phyloP scores from a whole-genome alignment of 2,888 invertebrate species.

The Panorpa germanica region DNA sequence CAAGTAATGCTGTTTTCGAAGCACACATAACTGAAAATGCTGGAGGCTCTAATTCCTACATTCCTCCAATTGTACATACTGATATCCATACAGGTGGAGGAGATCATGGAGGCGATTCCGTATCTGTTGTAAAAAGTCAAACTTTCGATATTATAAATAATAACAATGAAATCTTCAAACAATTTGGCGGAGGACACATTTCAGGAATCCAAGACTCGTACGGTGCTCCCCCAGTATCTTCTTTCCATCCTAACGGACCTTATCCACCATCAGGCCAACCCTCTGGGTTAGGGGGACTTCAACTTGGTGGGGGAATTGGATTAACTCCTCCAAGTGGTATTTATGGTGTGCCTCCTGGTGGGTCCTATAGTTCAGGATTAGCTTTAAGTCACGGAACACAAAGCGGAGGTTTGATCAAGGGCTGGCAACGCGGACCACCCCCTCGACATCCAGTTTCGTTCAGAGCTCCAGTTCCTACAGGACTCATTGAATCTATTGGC shows the following conservation, averaged over 20 bases:
- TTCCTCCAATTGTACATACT: conserved; percentile 1
- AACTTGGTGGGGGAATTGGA: no score
- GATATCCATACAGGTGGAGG: conserved; percentile 5
- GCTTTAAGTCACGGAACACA: conserved; percentile 19
- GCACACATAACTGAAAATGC: no score
- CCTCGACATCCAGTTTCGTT: conserved; percentile 43
- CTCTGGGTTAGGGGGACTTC: no score
- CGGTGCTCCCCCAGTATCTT: conserved; percentile 27
- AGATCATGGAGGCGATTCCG: conserved; percentile 1
- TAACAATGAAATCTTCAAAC: no score
- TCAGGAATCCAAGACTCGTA: conserved; percentile 22
- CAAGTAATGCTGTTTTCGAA: no score
- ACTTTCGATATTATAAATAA: no score
- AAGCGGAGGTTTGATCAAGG: conserved; percentile 18
- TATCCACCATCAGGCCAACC: conserved; percentile 25
- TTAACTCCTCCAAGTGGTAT: conserved; percentile 37
- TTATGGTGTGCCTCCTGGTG: conserved; percentile 38
- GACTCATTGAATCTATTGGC: conserved; percentile 44
- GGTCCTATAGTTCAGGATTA: conserved; percentile 23
- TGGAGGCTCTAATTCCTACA: no score
- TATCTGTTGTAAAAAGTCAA: no score
- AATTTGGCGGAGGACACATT: no score
- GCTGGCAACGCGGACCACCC: conserved; percentile 16
- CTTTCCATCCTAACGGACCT: conserved; percentile 24
- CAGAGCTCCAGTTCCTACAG: conserved; percentile 53